A percentile compares a stretch with the other conserved stretches of the same genome.
phyloP scores from a whole-genome alignment of 2,797 vertebrate species.

The Schizopygopsis malacanthus region DNA sequence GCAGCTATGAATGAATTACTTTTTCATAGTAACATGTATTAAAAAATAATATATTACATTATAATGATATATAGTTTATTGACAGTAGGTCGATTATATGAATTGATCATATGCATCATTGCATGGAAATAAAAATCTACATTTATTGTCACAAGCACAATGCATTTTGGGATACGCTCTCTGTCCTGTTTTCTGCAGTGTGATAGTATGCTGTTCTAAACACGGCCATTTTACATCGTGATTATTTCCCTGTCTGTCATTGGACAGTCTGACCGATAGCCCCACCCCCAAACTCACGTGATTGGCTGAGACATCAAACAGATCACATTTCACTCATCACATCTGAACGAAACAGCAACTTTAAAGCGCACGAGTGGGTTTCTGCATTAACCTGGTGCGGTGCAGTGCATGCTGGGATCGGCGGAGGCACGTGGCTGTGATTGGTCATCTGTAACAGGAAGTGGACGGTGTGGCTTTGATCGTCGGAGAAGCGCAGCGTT shows the following conservation, averaged over 20 bases:
- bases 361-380: neutral
- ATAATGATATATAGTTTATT: no score
- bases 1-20: no score
- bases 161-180: slow-evolving; percentile 16
- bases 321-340: neutral
- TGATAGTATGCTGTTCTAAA: neutral
- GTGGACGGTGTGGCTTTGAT: neutral
- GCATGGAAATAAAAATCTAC: no score
- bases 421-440: neutral
- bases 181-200: neutral
- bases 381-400: neutral
- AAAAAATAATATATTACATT: no score
- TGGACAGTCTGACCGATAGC: neutral
- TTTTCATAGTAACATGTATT: no score
- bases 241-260: neutral
- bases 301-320: neutral
- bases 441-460: neutral
- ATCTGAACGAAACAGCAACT: neutral
- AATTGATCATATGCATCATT: no score
- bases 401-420: slow-evolving; percentile 24
- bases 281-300: neutral
- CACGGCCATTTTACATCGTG: neutral
- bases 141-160: neutral
- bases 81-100: no score
- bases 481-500: slow-evolving; percentile 15